Evolutionary conservation across 2,888 invertebrate species (phyloP).

Genomic region (Erebia palarica): DNA sequence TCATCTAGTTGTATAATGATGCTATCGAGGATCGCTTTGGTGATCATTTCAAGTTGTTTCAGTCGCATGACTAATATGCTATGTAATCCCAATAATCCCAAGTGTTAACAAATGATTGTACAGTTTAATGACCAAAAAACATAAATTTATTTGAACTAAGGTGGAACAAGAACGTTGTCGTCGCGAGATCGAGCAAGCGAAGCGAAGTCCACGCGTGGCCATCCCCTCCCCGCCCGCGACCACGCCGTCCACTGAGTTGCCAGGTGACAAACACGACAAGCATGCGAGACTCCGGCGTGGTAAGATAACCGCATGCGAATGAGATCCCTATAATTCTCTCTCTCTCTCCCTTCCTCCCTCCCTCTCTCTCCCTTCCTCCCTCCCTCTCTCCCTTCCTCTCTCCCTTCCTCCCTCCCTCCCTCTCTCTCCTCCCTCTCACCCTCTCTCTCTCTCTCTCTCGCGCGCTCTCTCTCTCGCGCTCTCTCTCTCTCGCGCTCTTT

Average conservation of each 20-base stretch:
- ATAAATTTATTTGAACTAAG: too few relatives aligned
- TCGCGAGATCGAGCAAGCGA: constrained; percentile 70
- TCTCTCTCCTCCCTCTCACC: background rate
- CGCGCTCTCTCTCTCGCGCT: background rate
- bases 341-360: background rate
- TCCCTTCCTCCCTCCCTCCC: too few relatives aligned
- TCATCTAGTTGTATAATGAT: too few relatives aligned
- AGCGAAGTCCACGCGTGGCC: constrained; percentile 61
- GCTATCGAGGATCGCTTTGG: too few relatives aligned
- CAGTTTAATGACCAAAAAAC: too few relatives aligned
- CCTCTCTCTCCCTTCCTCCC: background rate
- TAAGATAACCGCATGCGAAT: constrained; percentile 76
- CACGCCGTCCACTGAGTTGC: constrained; percentile 40
- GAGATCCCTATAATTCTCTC: background rate
- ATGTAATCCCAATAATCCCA: too few relatives aligned
- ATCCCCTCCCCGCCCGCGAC: constrained; percentile 37
- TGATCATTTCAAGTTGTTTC: too few relatives aligned
- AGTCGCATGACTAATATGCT: too few relatives aligned
- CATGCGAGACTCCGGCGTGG: constrained; percentile 72
- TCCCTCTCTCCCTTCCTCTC: background rate
- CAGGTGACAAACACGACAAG: constrained; percentile 48
- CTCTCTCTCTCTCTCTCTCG: too few relatives aligned
- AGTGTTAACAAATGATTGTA: too few relatives aligned
- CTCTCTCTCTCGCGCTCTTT: too few relatives aligned
- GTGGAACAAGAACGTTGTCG: constrained; percentile 73